These are phyloP conservation scores for Amblyjoppa proteus DNA, from an alignment of 2,888 invertebrate species.

Conservation along the genomic window DNA sequence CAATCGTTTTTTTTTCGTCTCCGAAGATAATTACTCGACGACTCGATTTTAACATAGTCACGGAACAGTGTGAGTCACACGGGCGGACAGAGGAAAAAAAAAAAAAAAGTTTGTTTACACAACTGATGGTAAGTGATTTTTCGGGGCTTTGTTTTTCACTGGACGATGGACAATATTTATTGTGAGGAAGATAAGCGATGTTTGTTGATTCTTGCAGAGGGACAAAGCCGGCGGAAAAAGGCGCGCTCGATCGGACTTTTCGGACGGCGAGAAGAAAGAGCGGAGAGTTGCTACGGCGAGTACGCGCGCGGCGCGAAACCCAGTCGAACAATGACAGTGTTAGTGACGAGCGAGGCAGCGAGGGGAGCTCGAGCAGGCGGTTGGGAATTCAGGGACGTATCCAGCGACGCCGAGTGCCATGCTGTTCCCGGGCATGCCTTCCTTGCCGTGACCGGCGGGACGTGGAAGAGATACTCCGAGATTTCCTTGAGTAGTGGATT, in stretches of 20 bases:
- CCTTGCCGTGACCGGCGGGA: no score
- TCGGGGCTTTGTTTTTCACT: no score
- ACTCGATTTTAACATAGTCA: neutral
- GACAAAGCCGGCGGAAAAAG: no score
- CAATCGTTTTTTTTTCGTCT: neutral
- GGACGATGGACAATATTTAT: no score
- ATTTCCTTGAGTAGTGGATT: no score
- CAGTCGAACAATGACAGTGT: slow-evolving; percentile 65
- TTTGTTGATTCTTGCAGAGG: neutral
- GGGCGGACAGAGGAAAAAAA: neutral
- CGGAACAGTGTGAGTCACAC: slow-evolving; percentile 12
- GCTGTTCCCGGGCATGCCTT: neutral
- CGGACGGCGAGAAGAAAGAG: neutral
- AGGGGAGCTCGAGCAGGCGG: slow-evolving; percentile 32
- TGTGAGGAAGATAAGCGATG: neutral
- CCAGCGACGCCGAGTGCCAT: slow-evolving; percentile 31
- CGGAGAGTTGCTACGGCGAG: slow-evolving; percentile 32
- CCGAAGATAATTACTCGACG: neutral
- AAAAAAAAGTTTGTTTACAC: neutral
- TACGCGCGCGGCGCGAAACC: slow-evolving; percentile 64
- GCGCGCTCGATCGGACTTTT: neutral
- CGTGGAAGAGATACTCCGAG: no score
- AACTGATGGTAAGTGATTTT: no score
- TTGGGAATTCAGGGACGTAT: slow-evolving; percentile 59
- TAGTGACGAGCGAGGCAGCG: slow-evolving; percentile 52